Percentiles rank a stretch among this genome's conserved stretches.
Evolutionary conservation across 53 echinoderm and acorn worm genomes (phyloP).

Genomic region (Paelopatides confundens): DNA sequence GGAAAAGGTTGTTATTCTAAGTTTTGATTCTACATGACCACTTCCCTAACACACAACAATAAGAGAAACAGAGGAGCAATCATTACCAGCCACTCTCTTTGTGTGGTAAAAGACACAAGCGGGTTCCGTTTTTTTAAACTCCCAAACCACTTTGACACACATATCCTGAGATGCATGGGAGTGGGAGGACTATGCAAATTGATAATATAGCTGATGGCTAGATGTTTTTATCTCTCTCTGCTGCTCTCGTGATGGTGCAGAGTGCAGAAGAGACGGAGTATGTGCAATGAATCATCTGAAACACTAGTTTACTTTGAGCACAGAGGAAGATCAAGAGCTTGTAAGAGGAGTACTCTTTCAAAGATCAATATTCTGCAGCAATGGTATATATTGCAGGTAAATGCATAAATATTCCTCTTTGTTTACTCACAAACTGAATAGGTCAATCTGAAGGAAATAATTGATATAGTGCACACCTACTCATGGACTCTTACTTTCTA

Average conservation of each 20-base stretch:
- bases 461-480: no score
- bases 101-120: neutral
- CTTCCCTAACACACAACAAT: neutral
- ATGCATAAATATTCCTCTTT: no score
- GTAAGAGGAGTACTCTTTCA: no score
- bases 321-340: no score
- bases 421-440: no score
- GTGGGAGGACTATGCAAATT: neutral
- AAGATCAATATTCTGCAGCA: no score
- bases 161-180: neutral
- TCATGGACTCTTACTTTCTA: no score
- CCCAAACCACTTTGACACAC: constrained; percentile 10
- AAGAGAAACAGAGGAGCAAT: no score
- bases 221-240: neutral
- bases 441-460: no score
- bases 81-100: neutral
- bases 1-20: neutral
- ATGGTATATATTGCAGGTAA: no score
- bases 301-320: neutral
- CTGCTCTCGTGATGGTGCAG: neutral
- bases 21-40: neutral
- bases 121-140: neutral
- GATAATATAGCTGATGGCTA: neutral
- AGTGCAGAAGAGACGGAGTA: neutral
- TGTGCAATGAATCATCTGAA: neutral